Conservation (phyloP, 2,113 vertebrate species). For the Ursus arctos region DNA sequence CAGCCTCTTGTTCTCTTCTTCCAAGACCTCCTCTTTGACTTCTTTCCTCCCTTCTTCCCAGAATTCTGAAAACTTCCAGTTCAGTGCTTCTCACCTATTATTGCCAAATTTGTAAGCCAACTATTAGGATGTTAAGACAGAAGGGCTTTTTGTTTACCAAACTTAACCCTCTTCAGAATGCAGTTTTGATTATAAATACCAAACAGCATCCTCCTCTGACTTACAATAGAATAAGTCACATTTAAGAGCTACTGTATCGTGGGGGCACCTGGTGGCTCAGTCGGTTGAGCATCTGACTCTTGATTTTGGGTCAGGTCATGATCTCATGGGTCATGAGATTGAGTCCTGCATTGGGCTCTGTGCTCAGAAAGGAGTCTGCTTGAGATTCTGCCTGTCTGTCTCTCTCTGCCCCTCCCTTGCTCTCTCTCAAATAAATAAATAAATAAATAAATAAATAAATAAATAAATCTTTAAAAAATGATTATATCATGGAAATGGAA, state of each 20-base stretch:
- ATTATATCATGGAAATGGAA: background rate
- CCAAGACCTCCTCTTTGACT: background rate
- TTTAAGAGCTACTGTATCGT: background rate
- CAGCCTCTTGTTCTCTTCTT: background rate
- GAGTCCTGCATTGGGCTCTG: background rate
- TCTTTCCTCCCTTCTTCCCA: background rate
- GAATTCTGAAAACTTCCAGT: background rate
- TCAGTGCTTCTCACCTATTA: background rate
- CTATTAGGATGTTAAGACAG: background rate
- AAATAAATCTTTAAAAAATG: background rate
- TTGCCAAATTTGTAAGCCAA: background rate
- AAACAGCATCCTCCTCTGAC: background rate
- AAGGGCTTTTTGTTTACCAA: background rate
- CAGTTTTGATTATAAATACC: background rate
- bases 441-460: background rate
- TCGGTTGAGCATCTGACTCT: background rate
- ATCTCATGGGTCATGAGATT: background rate
- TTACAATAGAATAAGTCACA: background rate
- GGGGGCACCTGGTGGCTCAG: background rate
- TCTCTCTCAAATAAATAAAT: background rate
- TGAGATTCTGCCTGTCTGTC: background rate
- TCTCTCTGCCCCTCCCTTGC: background rate
- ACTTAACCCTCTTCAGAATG: conserved; percentile 23
- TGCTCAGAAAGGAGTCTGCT: background rate
- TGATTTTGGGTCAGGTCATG: background rate